Conservation (phyloP, 2,113 vertebrate genomes). For the Corythornis vintsioides region DNA sequence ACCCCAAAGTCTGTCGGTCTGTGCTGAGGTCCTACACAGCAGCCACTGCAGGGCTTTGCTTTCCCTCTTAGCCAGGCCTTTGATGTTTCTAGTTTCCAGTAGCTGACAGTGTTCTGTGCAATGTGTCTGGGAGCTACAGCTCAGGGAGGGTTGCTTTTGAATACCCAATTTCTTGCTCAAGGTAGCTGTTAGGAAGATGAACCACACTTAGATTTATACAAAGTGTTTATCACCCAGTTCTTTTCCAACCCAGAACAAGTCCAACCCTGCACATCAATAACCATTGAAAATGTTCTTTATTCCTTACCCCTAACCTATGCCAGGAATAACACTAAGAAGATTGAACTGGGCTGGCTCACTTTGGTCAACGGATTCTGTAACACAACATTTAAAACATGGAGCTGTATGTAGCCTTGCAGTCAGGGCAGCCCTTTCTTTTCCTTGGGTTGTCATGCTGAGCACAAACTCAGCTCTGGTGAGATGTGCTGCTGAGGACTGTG, state of each 20-base stretch:
- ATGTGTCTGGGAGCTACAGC: background rate
- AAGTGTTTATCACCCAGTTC: background rate
- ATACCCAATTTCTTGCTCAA: background rate
- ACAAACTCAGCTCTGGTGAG: background rate
- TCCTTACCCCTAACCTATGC: background rate
- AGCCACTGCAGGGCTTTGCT: background rate
- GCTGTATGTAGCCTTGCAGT: background rate
- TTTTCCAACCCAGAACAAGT: background rate
- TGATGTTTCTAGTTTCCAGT: background rate
- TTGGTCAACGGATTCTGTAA: background rate
- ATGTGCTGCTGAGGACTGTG: background rate
- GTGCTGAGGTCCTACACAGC: background rate
- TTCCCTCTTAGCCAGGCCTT: background rate
- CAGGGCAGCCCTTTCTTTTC: background rate
- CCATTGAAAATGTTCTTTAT: background rate
- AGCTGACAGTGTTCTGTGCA: background rate
- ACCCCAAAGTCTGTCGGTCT: background rate
- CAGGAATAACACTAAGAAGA: background rate
- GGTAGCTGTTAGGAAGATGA: background rate
- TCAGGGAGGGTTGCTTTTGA: background rate
- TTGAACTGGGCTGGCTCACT: background rate
- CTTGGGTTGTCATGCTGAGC: background rate
- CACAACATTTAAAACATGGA: background rate
- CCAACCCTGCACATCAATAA: background rate
- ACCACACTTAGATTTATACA: background rate